phyloP scores from a whole-genome alignment of 37 sponge, comb jelly and placozoan species.

The Crambe crambe region DNA sequence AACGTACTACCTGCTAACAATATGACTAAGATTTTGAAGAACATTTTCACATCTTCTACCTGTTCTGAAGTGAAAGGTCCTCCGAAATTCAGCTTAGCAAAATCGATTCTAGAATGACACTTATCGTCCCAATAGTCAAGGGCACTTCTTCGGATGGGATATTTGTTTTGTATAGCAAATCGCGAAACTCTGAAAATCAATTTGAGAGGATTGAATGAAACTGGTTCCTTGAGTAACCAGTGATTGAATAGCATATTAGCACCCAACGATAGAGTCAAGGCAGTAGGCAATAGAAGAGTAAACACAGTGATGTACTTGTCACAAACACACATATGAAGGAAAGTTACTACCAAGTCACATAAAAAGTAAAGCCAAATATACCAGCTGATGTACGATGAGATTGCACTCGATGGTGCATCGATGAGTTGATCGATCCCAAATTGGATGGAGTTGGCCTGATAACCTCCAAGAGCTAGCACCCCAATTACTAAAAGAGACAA shows the following conservation, averaged over 20 bases:
- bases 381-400: conserved; percentile 1
- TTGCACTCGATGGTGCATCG: background rate
- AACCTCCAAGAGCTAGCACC: background rate
- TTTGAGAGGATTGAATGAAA: background rate
- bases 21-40: background rate
- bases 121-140: background rate
- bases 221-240: conserved; percentile 9
- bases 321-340: background rate
- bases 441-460: background rate
- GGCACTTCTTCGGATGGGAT: conserved; percentile 10
- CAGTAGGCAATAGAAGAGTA: background rate
- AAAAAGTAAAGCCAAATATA: background rate
- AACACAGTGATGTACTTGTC: background rate
- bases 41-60: conserved; percentile 9
- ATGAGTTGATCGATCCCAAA: background rate
- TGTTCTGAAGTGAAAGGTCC: conserved; percentile 17
- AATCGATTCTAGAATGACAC: background rate
- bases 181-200: background rate
- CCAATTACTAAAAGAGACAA: too few species aligned
- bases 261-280: background rate
- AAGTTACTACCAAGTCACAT: background rate
- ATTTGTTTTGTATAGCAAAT: background rate
- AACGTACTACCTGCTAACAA: background rate
- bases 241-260: background rate
- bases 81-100: conserved; percentile 8